Evolutionary conservation across 2,797 vertebrate species (phyloP).

Genomic region (Enteromius afrohamiltoni): DNA sequence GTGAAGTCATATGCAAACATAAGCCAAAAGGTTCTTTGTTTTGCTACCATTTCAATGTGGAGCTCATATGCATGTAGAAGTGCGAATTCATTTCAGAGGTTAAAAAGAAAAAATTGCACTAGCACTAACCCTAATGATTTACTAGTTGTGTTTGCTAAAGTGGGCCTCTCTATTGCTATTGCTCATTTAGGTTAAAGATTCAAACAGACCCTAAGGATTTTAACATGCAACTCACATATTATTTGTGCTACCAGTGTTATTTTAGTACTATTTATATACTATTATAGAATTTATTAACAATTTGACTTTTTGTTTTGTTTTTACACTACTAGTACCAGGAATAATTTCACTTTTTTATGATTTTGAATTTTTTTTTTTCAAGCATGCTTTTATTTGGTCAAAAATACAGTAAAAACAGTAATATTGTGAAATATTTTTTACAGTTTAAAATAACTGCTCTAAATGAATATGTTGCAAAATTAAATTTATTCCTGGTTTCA

Average conservation of each 20-base stretch:
- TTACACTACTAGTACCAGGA: no score
- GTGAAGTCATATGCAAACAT: constrained; percentile 33
- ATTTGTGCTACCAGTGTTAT: background rate
- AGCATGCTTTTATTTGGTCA: background rate
- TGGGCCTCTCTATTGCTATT: background rate
- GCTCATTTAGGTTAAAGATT: background rate
- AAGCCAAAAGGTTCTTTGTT: constrained; percentile 33
- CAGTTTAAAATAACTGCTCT: background rate
- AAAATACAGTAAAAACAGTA: background rate
- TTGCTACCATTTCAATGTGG: constrained; percentile 8
- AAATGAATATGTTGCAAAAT: background rate
- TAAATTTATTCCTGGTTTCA: background rate
- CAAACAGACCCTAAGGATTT: background rate
- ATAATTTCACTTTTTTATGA: background rate
- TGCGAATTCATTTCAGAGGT: constrained; percentile 20
- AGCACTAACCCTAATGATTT: background rate
- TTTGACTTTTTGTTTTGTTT: background rate
- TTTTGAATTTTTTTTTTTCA: background rate
- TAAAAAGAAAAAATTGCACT: background rate
- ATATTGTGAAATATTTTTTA: background rate
- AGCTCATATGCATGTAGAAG: constrained; percentile 27
- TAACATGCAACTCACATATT: background rate
- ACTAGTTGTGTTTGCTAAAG: background rate
- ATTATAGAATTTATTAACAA: no score
- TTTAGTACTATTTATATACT: background rate